Base-by-base conservation (phyloP, 2,797 vertebrate genomes). In the Alca torda region DNA sequence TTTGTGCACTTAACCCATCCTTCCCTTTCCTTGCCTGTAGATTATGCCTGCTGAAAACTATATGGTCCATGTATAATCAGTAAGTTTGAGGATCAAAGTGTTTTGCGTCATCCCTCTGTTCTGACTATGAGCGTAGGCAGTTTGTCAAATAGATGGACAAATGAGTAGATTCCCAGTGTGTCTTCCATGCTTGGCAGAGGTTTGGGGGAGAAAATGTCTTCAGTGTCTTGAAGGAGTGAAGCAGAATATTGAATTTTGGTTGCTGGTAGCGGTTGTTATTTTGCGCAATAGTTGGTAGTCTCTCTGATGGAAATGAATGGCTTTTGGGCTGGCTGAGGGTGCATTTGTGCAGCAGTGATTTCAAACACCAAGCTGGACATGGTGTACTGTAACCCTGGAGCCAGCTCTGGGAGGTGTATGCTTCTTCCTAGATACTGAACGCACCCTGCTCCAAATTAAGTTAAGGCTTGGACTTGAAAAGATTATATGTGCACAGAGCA, bases 401-500 rank as follows among this genome's bases (percentile, higher is more conserved):
- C 23, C 76, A 64, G 57, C 50, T 30, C 37, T 50, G n/a, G 0
- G 8, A 41, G 63, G 21, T 6, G 46, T 24, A 8, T 24, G 76
- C 53, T 51, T 24, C 65, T 87, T 50, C n/a, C 53, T 35, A 11
- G 73, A 20, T 6, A 15, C 72, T 26, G 76, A 78, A 43, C 50
- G 10, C 35, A 54, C 43, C 56, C 74, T 76, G 51, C 77, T 76
- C 63, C 79, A 88, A 95, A 95, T 76, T 54, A 59, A 90, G 83
- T 94, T 92, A 87, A 72, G 70, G 43, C 13, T 5, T 80, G 89
- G 75, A 35, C 84, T 89, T 67, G 68, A 74, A 76, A 79, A 65
- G 83, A 87, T 75, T 77, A n/a, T 53, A 37, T n/a, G 76, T 60
- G 82, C 78, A 31, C 81, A 69, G 93, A 95, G 75, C 88, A 90